These are phyloP conservation scores for Stegostoma tigrinum DNA, from an alignment of 2,113 vertebrate genomes.

Conservation along the genomic window DNA sequence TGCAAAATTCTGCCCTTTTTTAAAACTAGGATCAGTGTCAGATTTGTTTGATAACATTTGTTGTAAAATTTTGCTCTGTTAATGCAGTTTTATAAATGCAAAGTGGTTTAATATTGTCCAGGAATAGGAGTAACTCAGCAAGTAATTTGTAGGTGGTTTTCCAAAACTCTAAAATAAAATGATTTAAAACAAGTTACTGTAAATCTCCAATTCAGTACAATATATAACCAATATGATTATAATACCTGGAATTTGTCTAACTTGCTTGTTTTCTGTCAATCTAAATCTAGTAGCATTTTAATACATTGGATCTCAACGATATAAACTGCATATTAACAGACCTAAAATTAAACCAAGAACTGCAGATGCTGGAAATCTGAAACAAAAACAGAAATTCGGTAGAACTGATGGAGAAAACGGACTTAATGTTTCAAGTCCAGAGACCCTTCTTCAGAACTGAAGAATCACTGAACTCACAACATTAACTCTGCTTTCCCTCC, in stretches of 20 bases:
- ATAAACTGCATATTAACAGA: neutral
- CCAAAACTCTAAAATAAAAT: neutral
- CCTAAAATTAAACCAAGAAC: too few relatives aligned
- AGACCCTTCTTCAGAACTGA: too few relatives aligned
- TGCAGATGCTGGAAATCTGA: too few relatives aligned
- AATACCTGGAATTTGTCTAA: neutral
- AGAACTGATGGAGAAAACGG: too few relatives aligned
- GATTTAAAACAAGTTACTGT: neutral
- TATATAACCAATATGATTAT: neutral
- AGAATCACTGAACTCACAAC: too few relatives aligned
- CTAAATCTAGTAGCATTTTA: neutral
- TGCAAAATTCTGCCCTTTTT: neutral
- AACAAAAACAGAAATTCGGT: too few relatives aligned
- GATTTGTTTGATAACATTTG: neutral
- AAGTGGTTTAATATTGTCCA: neutral
- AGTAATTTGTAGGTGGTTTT: neutral
- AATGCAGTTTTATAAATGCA: neutral
- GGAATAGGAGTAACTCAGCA: neutral
- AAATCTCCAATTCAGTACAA: neutral
- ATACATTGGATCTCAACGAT: neutral
- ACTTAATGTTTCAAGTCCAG: too few relatives aligned
- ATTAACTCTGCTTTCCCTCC: too few relatives aligned
- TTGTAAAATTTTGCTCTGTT: neutral
- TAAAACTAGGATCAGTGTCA: neutral
- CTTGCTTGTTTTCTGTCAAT: neutral